Percentiles rank a stretch among this genome's conserved stretches.
phyloP scores from a whole-genome alignment of 1,140 invertebrate genomes.

The Campoletis sonorensis region DNA sequence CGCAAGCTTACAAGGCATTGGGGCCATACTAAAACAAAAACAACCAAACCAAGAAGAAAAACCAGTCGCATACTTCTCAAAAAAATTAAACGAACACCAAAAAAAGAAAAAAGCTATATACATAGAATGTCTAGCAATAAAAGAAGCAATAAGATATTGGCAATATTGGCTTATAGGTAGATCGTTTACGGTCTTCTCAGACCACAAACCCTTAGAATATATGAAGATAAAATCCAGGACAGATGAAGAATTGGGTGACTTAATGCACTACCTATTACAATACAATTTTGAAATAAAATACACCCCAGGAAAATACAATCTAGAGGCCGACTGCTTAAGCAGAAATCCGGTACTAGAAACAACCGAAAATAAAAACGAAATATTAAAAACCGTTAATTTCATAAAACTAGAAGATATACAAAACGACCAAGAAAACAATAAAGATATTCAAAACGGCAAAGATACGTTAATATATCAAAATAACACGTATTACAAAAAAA shows the following conservation, averaged over 20 bases:
- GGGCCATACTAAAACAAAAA: slow-evolving; percentile 64
- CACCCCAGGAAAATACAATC: slow-evolving; percentile 53
- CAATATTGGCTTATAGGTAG: slow-evolving; percentile 49
- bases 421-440: slow-evolving; percentile 56
- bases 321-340: slow-evolving; percentile 55
- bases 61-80: slow-evolving; percentile 45
- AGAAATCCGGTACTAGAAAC: slow-evolving; percentile 56
- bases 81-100: slow-evolving; percentile 61
- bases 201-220: slow-evolving; percentile 49
- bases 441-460: slow-evolving; percentile 49
- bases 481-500: slow-evolving; percentile 56
- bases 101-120: slow-evolving; percentile 54
- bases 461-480: slow-evolving; percentile 44
- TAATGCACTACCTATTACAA: slow-evolving; percentile 65
- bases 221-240: slow-evolving; percentile 53
- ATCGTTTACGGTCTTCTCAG: slow-evolving; percentile 44
- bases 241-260: slow-evolving; percentile 66
- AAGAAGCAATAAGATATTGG: no score
- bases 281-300: slow-evolving; percentile 57
- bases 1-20: slow-evolving; percentile 57
- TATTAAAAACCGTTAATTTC: slow-evolving; percentile 52
- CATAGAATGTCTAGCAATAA: no score
- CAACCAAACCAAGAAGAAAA: slow-evolving; percentile 53
- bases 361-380: slow-evolving; percentile 49
- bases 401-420: slow-evolving; percentile 49